Evolutionary conservation across 2,113 vertebrate species (phyloP).

Genomic region (Tachuris rubrigastra): DNA sequence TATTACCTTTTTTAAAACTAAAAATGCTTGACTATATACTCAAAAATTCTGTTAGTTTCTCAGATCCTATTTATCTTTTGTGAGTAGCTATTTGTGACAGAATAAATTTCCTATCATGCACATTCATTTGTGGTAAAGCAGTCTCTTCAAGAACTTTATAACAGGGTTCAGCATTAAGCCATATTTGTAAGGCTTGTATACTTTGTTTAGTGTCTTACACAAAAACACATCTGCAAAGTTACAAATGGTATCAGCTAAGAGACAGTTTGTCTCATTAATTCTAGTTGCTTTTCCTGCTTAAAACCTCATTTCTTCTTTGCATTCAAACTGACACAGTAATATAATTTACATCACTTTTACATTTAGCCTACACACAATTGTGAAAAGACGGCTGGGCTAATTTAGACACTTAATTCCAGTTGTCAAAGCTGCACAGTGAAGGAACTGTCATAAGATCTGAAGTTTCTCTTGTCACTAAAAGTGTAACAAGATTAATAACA

Average conservation of each 20-base stretch:
- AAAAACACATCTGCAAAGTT: background rate
- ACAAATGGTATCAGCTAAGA: background rate
- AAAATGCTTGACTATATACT: background rate
- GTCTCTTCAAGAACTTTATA: background rate
- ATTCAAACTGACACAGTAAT: background rate
- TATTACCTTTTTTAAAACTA: background rate
- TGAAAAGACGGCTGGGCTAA: background rate
- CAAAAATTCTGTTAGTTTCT: background rate
- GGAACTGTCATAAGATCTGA: background rate
- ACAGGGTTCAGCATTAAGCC: background rate
- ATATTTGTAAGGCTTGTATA: background rate
- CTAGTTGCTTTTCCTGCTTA: background rate
- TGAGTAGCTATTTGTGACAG: background rate
- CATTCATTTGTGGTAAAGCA: background rate
- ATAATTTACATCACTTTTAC: background rate
- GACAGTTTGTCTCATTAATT: background rate
- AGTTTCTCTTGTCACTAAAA: background rate
- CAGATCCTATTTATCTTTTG: background rate
- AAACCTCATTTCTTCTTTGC: background rate
- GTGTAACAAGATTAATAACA: background rate
- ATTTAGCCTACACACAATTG: background rate
- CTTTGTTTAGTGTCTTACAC: background rate
- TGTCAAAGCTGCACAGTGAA: background rate
- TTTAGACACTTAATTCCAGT: background rate
- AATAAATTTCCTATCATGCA: background rate